Evolutionary conservation across 1,140 invertebrate species (phyloP), one percentile per base, ranked within the genome.

Genomic region (Papilio glaucus): DNA sequence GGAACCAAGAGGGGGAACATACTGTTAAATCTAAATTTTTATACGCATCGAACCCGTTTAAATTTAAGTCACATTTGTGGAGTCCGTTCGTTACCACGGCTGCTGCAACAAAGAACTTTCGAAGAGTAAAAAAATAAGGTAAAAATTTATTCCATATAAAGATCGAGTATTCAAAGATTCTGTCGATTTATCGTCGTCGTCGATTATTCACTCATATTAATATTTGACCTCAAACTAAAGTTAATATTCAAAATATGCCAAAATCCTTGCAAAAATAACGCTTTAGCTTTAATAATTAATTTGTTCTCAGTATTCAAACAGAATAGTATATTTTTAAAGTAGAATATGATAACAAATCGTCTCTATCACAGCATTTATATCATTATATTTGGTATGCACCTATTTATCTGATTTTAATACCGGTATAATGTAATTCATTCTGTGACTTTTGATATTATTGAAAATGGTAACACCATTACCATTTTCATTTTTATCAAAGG

Each of bases 21-120:
- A 63, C 26, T 63, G 62, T 63, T 63, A 63, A 63, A 63, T 63
- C 15, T 37, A 39, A 39, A 63, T 63, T 41, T 63, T 37, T 63
- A 63, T 63, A 63, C 33, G 24, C 33, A 21, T 15, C 62, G 62
- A 63, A 63, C 37, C 33, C 15, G 62, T 21, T 39, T 39, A 65
- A 65, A 65, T 65, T 39, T 21, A 65, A 65, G 62, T 65, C 62
- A 65, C 38, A 37, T 18, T 21, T 38, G 62, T 65, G 62, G 18
- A 65, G 62, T 65, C 62, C 37, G 37, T 39, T 65, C 38, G 62
- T 65, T 18, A 41, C 15, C 62, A 65, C 62, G 62, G n/a, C 62
- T 65, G 37, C 13, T 41, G 37, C 37, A 39, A 38, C 15, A 12
- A 63, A 39, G 33, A 38, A 57, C 4, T 24, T 24, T 63, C 18